Base-by-base conservation (phyloP, 2,113 vertebrate genomes). In the Onychostruthus taczanowskii region DNA sequence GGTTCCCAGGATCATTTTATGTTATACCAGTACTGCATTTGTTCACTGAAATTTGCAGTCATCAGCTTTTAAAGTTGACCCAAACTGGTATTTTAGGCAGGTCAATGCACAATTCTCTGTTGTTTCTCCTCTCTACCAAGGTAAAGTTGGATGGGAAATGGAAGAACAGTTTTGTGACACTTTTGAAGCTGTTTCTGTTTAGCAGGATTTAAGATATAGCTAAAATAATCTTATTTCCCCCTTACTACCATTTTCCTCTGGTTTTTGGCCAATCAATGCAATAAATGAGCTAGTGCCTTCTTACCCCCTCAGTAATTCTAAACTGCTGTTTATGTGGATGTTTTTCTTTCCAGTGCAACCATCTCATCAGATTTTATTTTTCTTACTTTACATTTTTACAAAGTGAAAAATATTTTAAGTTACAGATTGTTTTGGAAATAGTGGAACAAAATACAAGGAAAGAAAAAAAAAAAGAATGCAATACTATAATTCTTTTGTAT, bases 131-230 rank as follows among this genome's bases (percentile, higher is more conserved):
- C 7, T 90, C 31, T 87, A 47, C 41, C 41, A 44, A 74, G 46
- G 43, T 83, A 7, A 81, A 78, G 30, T 62, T 87, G 24, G 4
- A 49, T 80, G 33, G 35, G 37, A 86, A 86, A 74, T 37, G 23
- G 50, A 86, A 91, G 69, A 88, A 31, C 11, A 77, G 28, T 49
- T 80, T 63, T 4, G 10, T 62, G 50, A 52, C 10, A 15, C 43
- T 90, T 94, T 59, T 21, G 72, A 94, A 93, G 50, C 44, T 77
- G 63, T 67, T 94, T 74, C 59, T 93, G 18, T 81, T 91, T 87
- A 63, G 43, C 39, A 67, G 83, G 47, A 70, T 70, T 90, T 85
- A 85, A 90, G 87, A 52, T 43, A 56, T 18, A 94, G 26, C 50
- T 66, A 35, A 80, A 89, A 30, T 33, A 53, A 52, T 70, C 52